Evolutionary conservation across 1,140 invertebrate genomes (phyloP).

Genomic region (Cardiocondyla obscurior): DNA sequence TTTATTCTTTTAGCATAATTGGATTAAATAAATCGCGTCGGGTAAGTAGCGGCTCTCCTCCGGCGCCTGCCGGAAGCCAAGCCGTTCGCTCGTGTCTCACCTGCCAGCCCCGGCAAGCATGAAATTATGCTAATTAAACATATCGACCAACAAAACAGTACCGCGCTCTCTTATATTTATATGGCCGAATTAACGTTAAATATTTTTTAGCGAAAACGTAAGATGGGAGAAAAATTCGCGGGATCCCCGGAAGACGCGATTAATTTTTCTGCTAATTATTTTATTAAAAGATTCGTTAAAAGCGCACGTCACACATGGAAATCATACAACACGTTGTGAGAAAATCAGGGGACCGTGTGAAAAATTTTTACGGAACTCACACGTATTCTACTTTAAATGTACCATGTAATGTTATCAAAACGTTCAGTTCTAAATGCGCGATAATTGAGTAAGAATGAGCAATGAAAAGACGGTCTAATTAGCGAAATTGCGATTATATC

Average conservation of each 20-base stretch:
- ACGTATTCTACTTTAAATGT: background rate
- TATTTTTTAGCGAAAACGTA: background rate
- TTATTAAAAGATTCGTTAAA: background rate
- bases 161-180: conserved; percentile 28
- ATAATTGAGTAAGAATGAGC: conserved; percentile 6
- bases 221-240: background rate
- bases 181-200: conserved; percentile 17
- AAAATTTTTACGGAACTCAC: background rate
- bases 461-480: conserved; percentile 14
- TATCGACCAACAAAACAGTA: conserved; percentile 44
- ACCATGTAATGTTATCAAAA: background rate
- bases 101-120: conserved; percentile 45
- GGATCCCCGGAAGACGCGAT: background rate
- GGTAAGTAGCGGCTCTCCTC: conserved; percentile 2
- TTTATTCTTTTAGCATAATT: conserved; percentile 17
- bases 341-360: background rate
- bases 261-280: conserved; percentile 23
- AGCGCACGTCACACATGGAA: background rate
- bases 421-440: background rate
- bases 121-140: conserved; percentile 57
- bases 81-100: conserved; percentile 26
- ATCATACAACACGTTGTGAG: background rate
- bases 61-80: conserved; percentile 29
- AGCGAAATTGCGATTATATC: conserved; percentile 3
- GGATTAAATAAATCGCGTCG: conserved; percentile 32